Conservation (phyloP, 2,113 vertebrate genomes). For the Potamarius usumacintae region DNA sequence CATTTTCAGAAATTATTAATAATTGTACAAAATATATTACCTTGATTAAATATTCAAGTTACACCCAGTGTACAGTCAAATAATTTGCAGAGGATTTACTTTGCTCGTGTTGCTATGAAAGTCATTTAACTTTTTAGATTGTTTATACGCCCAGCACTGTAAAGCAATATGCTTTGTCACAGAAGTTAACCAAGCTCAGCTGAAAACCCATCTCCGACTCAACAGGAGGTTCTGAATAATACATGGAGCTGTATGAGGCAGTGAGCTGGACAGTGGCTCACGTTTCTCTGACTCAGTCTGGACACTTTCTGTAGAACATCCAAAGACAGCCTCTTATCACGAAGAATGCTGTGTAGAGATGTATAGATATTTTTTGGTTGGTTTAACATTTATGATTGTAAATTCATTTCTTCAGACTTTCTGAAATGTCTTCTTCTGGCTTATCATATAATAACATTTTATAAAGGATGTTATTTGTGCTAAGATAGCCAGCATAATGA, state of each 20-base stretch:
- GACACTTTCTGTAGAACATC: conserved; percentile 57
- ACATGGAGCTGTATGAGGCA: conserved; percentile 52
- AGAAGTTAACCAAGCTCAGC: conserved; percentile 17
- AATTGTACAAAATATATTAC: not conserved
- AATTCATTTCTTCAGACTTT: not conserved
- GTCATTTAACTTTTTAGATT: not conserved
- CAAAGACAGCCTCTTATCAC: conserved; percentile 68
- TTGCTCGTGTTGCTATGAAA: not conserved
- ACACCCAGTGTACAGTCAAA: not conserved
- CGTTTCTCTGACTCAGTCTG: conserved; percentile 29
- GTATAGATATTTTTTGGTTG: conserved; percentile 9
- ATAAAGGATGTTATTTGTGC: not conserved
- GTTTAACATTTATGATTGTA: not conserved
- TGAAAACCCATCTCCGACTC: conserved; percentile 17
- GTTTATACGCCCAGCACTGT: not conserved
- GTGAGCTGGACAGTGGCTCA: conserved; percentile 51
- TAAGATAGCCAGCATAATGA: not conserved
- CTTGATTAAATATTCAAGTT: not conserved
- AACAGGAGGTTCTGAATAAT: conserved; percentile 67
- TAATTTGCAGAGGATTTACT: not conserved
- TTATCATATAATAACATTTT: not conserved
- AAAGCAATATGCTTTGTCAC: conserved; percentile 34
- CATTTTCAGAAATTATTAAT: not conserved
- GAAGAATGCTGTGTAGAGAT: conserved; percentile 67
- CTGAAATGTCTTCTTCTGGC: not conserved